Base-by-base conservation (phyloP, 2,888 invertebrate genomes). In the Mesorhabditis sp. region DNA sequence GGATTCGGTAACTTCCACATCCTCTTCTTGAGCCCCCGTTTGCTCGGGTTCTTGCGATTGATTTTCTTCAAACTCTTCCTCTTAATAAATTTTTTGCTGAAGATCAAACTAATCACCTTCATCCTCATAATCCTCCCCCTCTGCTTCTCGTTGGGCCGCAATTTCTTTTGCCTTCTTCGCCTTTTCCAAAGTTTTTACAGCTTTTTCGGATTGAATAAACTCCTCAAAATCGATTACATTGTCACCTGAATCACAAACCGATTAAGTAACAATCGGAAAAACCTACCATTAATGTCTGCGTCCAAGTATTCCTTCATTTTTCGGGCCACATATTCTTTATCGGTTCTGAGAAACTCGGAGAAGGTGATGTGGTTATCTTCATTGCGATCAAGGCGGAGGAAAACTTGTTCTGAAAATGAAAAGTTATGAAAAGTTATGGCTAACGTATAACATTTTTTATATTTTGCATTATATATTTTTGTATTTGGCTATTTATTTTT, bases 141-240 rank as follows among this genome's bases (percentile, higher is more conserved):
- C 58, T 50, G 7, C n/a, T 50, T 50, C 10, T 2, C n/a, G 7
- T n/a, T 50, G 58, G n/a, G 7, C 58, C 1, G n/a, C 7, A 50
- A 28, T 28, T 28, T n/a, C 10, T 50, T 50, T 50, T n/a, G 58
- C 58, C n/a, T 50, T n/a, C n/a, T n/a, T 10, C 10, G 58, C 58
- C n/a, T 50, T 50, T n/a, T 50, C 58, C n/a, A 50, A n/a, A 10
- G 58, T 50, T 50, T 50, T 50, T n/a, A 13, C 10, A 50, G 58
- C 58, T 13, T 50, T 50, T n/a, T 13, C n/a, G 7, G 58, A 50
- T 50, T 50, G 58, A 50, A 50, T 10, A 50, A 50, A 50, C 58
- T 50, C 58, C n/a, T 50, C 58, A n/a, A 50, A 50, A 50, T 50
- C 58, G n/a, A 50, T 50, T 50, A 50, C n/a, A 50, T 50, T 50